Evolutionary conservation across 2,797 vertebrate species (phyloP).

Genomic region (Poecilia wingei): DNA sequence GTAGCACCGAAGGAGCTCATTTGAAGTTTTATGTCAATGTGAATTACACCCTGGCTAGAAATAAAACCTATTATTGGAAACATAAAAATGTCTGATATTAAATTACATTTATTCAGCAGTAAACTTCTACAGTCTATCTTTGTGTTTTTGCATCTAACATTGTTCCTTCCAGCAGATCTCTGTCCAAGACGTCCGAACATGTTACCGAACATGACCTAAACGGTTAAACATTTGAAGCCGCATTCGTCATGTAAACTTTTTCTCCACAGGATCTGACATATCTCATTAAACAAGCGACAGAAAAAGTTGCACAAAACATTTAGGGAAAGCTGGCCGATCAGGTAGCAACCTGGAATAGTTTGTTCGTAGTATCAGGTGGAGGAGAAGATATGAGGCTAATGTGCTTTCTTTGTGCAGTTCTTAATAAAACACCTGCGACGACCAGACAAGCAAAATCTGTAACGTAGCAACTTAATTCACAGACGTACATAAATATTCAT

Average conservation of each 20-base stretch:
- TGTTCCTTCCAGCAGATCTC: conserved; percentile 19
- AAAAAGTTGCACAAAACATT: not conserved
- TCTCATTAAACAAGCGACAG: not conserved
- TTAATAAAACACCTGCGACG: conserved; percentile 33
- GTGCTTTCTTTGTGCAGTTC: conserved; percentile 42
- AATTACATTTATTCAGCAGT: conserved; percentile 36
- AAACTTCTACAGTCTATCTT: not conserved
- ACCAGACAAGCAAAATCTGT: conserved; percentile 21
- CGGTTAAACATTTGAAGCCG: conserved; percentile 21
- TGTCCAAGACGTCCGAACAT: conserved; percentile 25
- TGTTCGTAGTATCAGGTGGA: conserved; percentile 20
- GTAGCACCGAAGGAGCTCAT: conserved; percentile 11
- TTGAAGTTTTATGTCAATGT: not conserved
- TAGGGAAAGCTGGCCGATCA: conserved; percentile 3
- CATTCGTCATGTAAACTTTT: not conserved
- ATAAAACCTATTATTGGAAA: conserved; percentile 15
- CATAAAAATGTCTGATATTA: conserved; percentile 21
- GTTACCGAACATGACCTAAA: conserved; percentile 30
- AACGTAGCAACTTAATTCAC: conserved; percentile 34
- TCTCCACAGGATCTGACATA: not conserved
- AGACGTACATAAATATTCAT: conserved; percentile 65
- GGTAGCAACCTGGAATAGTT: conserved; percentile 15
- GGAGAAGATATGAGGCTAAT: conserved; percentile 27
- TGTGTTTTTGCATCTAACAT: conserved; percentile 8
- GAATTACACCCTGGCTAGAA: conserved; percentile 8